Percentiles rank a stretch among this genome's conserved stretches.
Evolutionary conservation across 2,888 invertebrate genomes (phyloP).

Genomic region (Ceraclea dissimilis): DNA sequence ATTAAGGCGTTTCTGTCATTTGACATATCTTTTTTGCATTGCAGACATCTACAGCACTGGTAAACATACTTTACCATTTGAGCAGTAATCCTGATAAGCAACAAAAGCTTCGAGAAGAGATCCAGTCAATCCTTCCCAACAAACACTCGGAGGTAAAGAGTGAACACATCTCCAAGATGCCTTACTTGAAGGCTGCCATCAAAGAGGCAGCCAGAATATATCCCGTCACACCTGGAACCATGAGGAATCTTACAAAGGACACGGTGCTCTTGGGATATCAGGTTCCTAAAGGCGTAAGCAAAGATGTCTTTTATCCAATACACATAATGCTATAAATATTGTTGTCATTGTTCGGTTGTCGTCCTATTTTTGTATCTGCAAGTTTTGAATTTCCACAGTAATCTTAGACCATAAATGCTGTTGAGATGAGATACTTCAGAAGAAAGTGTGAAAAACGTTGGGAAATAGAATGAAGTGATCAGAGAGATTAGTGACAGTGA

Average conservation of each 20-base stretch:
- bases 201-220: constrained; percentile 62
- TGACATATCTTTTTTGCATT: too few species aligned
- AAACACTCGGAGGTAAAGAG: constrained; percentile 37
- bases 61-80: constrained; percentile 48
- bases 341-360: neutral
- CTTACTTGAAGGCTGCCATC: constrained; percentile 62
- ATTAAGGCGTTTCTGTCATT: too few species aligned
- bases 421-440: too few species aligned
- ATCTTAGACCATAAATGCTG: too few species aligned
- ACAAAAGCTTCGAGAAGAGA: constrained; percentile 51
- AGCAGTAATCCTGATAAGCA: constrained; percentile 58
- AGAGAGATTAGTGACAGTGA: too few species aligned
- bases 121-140: constrained; percentile 37
- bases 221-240: constrained; percentile 51
- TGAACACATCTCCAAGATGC: constrained; percentile 39
- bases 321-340: neutral
- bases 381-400: too few species aligned
- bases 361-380: neutral
- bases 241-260: constrained; percentile 47
- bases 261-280: constrained; percentile 54
- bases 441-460: too few species aligned
- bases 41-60: constrained; percentile 21
- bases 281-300: constrained; percentile 52
- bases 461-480: too few species aligned
- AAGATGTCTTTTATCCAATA: too few species aligned